A percentile compares a stretch with the other conserved stretches of the same genome.
phyloP scores from a whole-genome alignment of 1,140 invertebrate genomes.

The Leptopilina boulardi region DNA sequence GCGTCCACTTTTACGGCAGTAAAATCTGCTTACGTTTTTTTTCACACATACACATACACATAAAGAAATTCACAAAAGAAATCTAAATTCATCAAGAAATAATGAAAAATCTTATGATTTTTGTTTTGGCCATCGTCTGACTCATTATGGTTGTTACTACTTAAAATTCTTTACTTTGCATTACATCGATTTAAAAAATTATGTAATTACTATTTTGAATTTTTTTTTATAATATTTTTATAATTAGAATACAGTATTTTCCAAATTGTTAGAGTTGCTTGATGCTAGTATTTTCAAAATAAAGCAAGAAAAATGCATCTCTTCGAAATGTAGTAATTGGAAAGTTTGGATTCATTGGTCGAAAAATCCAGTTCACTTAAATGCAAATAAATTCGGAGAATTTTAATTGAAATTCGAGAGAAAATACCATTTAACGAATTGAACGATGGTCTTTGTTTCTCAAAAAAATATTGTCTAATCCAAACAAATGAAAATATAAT shows the following conservation, averaged over 20 bases:
- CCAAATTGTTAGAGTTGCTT: neutral
- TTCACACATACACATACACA: neutral
- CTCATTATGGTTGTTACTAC: too few species aligned
- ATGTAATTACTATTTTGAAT: neutral
- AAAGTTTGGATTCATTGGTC: conserved; percentile 10
- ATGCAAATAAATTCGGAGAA: conserved; percentile 17
- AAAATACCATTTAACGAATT: conserved; percentile 8
- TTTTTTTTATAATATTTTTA: too few species aligned
- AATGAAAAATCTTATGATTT: neutral
- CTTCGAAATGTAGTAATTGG: conserved; percentile 17
- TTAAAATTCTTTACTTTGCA: too few species aligned
- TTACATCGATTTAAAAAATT: too few species aligned
- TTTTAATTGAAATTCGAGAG: conserved; percentile 14
- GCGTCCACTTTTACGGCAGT: conserved; percentile 31
- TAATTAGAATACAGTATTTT: too few species aligned
- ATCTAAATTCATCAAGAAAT: neutral
- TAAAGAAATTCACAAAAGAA: neutral
- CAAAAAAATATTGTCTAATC: neutral
- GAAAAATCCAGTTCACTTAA: conserved; percentile 17
- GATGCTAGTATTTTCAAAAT: neutral
- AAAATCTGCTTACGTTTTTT: conserved; percentile 23
- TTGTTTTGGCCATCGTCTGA: too few species aligned
- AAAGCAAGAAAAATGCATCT: neutral
- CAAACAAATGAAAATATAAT: too few species aligned
- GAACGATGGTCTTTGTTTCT: neutral